These are phyloP conservation scores for Plodia interpunctella DNA, from an alignment of 1,140 invertebrate genomes.

Conservation along the genomic window DNA sequence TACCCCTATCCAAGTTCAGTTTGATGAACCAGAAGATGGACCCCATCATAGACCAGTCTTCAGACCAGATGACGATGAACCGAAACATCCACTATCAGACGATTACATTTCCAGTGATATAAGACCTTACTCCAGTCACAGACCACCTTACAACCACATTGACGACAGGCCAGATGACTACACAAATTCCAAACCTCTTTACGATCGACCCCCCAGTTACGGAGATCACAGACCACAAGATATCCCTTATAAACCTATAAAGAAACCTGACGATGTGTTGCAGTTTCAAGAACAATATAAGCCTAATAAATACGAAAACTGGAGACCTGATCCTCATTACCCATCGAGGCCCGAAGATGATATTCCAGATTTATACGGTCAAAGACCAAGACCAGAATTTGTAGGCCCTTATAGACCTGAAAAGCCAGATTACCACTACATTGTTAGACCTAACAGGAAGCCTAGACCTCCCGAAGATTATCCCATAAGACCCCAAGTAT, in stretches of 20 bases:
- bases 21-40: constrained; percentile 34
- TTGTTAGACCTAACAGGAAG: constrained; percentile 52
- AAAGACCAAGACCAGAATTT: constrained; percentile 29
- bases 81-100: constrained; percentile 42
- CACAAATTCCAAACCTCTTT: constrained; percentile 39
- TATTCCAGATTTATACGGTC: constrained; percentile 40
- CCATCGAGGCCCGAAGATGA: constrained; percentile 36
- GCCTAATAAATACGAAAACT: constrained; percentile 13
- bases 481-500: constrained; percentile 27
- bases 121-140: constrained; percentile 33
- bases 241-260: constrained; percentile 42
- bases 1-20: constrained; percentile 44
- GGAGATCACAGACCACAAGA: constrained; percentile 54
- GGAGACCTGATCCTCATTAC: constrained; percentile 45
- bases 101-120: constrained; percentile 32
- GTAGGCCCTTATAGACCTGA: constrained; percentile 31
- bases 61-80: constrained; percentile 45
- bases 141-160: constrained; percentile 33
- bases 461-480: constrained; percentile 39
- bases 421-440: constrained; percentile 51
- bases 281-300: constrained; percentile 39
- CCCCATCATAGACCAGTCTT: constrained; percentile 46
- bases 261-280: constrained; percentile 44
- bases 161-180: constrained; percentile 59
- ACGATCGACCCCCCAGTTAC: constrained; percentile 54